These are phyloP conservation scores for Netelia inedita DNA, from an alignment of 2,888 invertebrate genomes.

Conservation along the genomic window DNA sequence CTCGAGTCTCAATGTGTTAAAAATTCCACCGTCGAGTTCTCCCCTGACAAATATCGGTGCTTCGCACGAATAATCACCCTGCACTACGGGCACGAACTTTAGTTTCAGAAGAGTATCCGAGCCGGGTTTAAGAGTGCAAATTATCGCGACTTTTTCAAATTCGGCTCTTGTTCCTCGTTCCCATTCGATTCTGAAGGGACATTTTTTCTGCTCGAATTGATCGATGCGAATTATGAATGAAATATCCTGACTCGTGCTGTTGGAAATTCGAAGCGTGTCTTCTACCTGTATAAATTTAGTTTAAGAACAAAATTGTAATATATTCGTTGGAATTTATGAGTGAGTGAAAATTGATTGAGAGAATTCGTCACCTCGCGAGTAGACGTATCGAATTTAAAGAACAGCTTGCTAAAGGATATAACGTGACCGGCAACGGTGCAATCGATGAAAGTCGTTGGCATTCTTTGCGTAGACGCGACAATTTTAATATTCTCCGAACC, in stretches of 20 bases:
- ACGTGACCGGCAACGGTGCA: slow-evolving; percentile 72
- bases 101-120: slow-evolving; percentile 76
- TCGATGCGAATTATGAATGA: slow-evolving; percentile 79
- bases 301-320: no score
- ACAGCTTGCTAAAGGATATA: slow-evolving; percentile 73
- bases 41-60: slow-evolving; percentile 81
- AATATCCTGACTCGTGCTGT: slow-evolving; percentile 67
- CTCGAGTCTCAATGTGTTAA: slow-evolving; percentile 80
- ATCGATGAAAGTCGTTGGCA: slow-evolving; percentile 72
- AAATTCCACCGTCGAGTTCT: slow-evolving; percentile 77
- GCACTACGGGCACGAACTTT: slow-evolving; percentile 75
- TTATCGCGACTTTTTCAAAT: slow-evolving; percentile 67
- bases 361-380: slow-evolving; percentile 62
- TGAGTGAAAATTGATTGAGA: neutral
- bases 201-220: slow-evolving; percentile 68
- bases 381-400: slow-evolving; percentile 70
- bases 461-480: slow-evolving; percentile 51
- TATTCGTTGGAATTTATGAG: no score
- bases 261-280: slow-evolving; percentile 68
- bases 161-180: slow-evolving; percentile 69
- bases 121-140: slow-evolving; percentile 73
- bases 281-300: slow-evolving; percentile 36
- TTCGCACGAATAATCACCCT: slow-evolving; percentile 75
- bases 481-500: slow-evolving; percentile 10
- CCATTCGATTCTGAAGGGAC: slow-evolving; percentile 78